Percentiles rank a stretch among this genome's conserved stretches.
Evolutionary conservation across 2,797 vertebrate genomes (phyloP).

Genomic region (Syngnathus acus): DNA sequence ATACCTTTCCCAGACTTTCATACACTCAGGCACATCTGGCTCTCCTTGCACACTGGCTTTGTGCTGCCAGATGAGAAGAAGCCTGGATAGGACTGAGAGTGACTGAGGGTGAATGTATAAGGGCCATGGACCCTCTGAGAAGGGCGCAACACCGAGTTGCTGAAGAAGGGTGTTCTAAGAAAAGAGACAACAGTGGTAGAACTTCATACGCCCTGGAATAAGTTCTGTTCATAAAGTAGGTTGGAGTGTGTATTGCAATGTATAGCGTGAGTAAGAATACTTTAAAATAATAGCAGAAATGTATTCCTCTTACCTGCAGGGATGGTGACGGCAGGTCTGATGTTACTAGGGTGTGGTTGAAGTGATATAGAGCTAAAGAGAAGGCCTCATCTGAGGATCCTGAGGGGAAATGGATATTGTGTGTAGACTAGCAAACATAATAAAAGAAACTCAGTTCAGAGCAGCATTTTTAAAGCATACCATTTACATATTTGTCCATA

Average conservation of each 20-base stretch:
- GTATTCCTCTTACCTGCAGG: conserved; percentile 74
- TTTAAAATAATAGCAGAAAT: background rate
- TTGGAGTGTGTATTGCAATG: background rate
- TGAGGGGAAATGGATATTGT: conserved; percentile 29
- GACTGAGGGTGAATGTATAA: conserved; percentile 95
- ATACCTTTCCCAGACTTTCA: conserved; percentile 98
- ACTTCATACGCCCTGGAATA: background rate
- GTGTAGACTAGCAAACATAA: background rate
- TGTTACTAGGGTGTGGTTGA: conserved; percentile 95
- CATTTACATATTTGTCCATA: conserved; percentile 97
- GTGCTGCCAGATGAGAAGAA: conserved; percentile 95
- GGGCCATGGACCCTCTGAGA: conserved; percentile 94
- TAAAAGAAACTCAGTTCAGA: background rate
- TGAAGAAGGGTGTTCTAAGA: conserved; percentile 87
- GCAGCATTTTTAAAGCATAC: conserved; percentile 45
- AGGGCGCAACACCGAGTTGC: conserved; percentile 91
- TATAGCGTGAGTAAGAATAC: background rate
- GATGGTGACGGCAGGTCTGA: conserved; percentile 94
- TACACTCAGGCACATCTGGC: conserved; percentile 90
- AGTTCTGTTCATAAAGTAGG: background rate
- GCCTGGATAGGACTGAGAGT: conserved; percentile 87
- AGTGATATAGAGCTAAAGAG: conserved; percentile 91
- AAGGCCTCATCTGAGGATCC: conserved; percentile 95
- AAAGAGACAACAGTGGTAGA: conserved; percentile 15
- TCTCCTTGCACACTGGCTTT: conserved; percentile 87